A percentile compares a stretch with the other conserved stretches of the same genome.
phyloP scores from a whole-genome alignment of 1,140 invertebrate genomes.

The Drosophila chauvacae region DNA sequence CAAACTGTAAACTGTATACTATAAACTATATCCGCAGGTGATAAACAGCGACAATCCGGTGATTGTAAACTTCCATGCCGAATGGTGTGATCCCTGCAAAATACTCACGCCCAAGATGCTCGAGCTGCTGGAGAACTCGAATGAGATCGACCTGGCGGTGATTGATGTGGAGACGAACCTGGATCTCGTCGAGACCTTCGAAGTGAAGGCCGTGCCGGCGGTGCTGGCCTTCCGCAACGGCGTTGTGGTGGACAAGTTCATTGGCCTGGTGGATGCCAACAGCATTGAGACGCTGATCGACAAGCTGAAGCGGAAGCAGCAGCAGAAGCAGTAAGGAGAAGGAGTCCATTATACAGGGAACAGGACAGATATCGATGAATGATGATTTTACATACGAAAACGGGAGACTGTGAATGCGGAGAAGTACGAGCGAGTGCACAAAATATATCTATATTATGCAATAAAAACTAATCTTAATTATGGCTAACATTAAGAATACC shows the following conservation, averaged over 20 bases:
- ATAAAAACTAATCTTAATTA: slow-evolving; percentile 44
- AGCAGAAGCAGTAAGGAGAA: slow-evolving; percentile 58
- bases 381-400: slow-evolving; percentile 17
- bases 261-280: slow-evolving; percentile 94
- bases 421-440: slow-evolving; percentile 17
- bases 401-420: slow-evolving; percentile 29
- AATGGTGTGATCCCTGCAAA: slow-evolving; percentile 98
- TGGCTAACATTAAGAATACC: slow-evolving; percentile 5
- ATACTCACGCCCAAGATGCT: slow-evolving; percentile 95
- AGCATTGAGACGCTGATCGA: slow-evolving; percentile 93
- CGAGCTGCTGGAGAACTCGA: slow-evolving; percentile 90
- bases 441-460: neutral
- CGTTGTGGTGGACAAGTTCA: slow-evolving; percentile 95
- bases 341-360: neutral
- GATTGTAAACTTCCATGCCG: slow-evolving; percentile 94
- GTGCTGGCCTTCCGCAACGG: slow-evolving; percentile 95
- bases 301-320: slow-evolving; percentile 86
- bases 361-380: neutral
- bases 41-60: slow-evolving; percentile 93
- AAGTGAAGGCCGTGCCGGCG: slow-evolving; percentile 96
- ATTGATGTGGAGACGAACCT: slow-evolving; percentile 96
- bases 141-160: slow-evolving; percentile 93
- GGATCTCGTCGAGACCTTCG: slow-evolving; percentile 91
- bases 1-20: neutral
- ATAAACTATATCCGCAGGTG: slow-evolving; percentile 86